Evolutionary conservation across 37 sponge, comb jelly and placozoan species (phyloP).

Genomic region (Oopsacas minuta): DNA sequence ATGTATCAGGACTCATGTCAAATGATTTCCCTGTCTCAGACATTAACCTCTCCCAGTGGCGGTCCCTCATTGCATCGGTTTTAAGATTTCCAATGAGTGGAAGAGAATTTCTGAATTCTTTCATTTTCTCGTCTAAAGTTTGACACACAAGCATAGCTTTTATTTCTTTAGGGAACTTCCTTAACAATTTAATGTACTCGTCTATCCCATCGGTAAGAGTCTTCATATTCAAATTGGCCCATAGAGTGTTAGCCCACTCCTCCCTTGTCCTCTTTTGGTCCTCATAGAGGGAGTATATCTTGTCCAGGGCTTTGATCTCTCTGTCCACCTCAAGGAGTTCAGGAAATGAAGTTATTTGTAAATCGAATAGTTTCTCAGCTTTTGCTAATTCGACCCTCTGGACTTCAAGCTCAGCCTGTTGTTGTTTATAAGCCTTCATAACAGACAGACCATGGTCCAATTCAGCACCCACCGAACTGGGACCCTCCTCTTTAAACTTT

Average conservation of each 20-base stretch:
- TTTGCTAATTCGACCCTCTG: conserved; percentile 81
- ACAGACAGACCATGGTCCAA: conserved; percentile 69
- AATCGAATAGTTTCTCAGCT: conserved; percentile 96
- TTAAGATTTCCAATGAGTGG: conserved; percentile 94
- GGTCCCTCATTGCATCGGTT: conserved; percentile 89
- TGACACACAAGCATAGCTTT: conserved; percentile 72
- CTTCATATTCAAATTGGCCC: conserved; percentile 91
- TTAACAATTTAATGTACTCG: conserved; percentile 57
- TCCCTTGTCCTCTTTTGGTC: conserved; percentile 86
- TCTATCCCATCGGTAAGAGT: conserved; percentile 84
- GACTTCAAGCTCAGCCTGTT: conserved; percentile 50
- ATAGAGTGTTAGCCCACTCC: conserved; percentile 91
- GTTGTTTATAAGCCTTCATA: conserved; percentile 53
- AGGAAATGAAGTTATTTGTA: conserved; percentile 78
- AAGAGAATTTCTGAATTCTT: conserved; percentile 91
- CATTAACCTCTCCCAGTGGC: conserved; percentile 98
- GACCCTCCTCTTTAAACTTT: conserved; percentile 71
- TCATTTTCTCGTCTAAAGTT: conserved; percentile 88
- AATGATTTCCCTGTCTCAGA: conserved; percentile 88
- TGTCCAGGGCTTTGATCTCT: conserved; percentile 53
- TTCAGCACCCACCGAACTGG: conserved; percentile 73
- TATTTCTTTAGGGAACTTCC: conserved; percentile 88
- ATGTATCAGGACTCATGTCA: conserved; percentile 99
- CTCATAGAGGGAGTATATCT: conserved; percentile 72
- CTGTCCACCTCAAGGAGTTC: conserved; percentile 72